Evolutionary conservation across 2,888 invertebrate genomes (phyloP).

Genomic region (Ischnura elegans): DNA sequence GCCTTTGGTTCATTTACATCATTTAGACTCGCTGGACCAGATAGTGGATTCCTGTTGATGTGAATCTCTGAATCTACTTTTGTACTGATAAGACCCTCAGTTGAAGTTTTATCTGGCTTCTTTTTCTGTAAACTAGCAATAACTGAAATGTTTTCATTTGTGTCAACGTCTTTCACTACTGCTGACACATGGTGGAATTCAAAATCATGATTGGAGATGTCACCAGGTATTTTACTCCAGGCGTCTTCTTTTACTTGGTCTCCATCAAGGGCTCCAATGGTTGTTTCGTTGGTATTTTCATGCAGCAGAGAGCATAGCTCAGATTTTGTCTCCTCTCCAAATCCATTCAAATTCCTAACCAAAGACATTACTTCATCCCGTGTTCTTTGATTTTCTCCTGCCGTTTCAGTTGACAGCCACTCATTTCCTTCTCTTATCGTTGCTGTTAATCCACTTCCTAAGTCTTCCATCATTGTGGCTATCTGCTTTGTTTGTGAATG

Average conservation of each 20-base stretch:
- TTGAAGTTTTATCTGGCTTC: neutral
- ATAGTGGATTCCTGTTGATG: neutral
- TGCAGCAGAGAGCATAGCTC: conserved; percentile 26
- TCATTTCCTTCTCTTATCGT: conserved; percentile 24
- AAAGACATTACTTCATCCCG: neutral
- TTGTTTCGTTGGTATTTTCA: neutral
- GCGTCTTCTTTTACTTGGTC: neutral
- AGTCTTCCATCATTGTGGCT: conserved; percentile 14
- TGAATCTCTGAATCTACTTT: neutral
- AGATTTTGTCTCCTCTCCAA: neutral
- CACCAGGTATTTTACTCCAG: neutral
- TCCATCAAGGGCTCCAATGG: neutral
- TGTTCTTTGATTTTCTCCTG: neutral
- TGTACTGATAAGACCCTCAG: neutral
- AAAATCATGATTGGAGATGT: neutral
- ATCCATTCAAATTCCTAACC: conserved; percentile 19
- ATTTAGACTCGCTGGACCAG: neutral
- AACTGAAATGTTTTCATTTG: conserved; percentile 8
- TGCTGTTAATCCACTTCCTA: neutral
- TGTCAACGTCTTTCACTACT: conserved; percentile 13
- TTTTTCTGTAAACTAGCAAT: conserved; percentile 24
- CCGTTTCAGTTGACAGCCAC: neutral
- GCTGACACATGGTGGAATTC: conserved; percentile 49
- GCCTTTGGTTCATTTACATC: neutral
- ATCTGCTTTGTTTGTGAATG: conserved; percentile 33